Percentiles rank a stretch among this genome's conserved stretches.
Conservation (phyloP, 2,797 vertebrate genomes). For the Manis crassicaudata region DNA sequence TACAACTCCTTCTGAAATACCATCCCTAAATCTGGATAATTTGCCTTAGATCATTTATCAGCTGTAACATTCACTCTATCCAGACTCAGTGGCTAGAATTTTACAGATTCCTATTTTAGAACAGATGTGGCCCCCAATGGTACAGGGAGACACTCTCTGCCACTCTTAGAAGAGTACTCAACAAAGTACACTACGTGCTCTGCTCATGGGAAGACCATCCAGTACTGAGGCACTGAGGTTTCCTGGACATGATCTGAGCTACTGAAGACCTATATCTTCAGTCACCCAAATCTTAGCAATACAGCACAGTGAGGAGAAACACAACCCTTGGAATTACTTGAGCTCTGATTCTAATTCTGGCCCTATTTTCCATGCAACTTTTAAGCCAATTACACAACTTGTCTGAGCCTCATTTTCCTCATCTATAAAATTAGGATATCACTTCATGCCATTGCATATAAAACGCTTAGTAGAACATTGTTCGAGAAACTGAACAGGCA, state of each 20-base stretch:
- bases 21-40: slow-evolving; percentile 10
- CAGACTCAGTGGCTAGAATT: neutral
- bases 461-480: neutral
- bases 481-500: neutral
- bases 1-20: neutral
- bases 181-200: neutral
- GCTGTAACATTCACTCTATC: neutral
- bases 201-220: neutral
- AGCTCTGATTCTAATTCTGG: neutral
- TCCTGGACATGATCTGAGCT: neutral
- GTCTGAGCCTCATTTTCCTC: neutral
- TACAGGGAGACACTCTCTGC: neutral
- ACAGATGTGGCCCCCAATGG: neutral
- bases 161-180: neutral
- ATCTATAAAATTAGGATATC: neutral
- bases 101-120: neutral
- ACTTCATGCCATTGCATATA: neutral
- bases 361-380: neutral
- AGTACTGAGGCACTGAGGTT: neutral
- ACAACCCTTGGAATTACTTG: neutral
- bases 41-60: neutral
- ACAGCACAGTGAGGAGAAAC: neutral
- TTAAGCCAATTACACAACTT: neutral
- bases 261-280: neutral
- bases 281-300: neutral